Conservation (phyloP, 2,797 vertebrate species). For the Pangasius sanitwongsei region DNA sequence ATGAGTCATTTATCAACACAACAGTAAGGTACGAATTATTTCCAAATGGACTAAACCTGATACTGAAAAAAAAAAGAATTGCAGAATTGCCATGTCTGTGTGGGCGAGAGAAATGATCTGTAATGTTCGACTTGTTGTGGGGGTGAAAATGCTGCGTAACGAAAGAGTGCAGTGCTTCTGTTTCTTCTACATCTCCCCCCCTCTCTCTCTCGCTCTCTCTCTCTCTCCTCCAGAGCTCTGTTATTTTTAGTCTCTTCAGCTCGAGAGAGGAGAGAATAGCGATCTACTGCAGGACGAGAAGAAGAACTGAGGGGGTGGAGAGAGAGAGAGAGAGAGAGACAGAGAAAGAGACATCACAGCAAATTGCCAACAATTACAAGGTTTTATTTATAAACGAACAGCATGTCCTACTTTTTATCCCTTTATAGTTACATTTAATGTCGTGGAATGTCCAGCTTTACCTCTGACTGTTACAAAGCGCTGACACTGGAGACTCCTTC, state of each 20-base stretch:
- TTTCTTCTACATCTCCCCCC: conserved; percentile 30
- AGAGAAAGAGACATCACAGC: not conserved
- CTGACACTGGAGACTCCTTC: conserved; percentile 9
- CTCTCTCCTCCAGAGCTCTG: conserved; percentile 47
- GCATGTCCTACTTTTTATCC: not conserved
- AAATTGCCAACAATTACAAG: not conserved
- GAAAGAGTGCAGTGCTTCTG: conserved; percentile 25
- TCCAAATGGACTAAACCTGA: too few relatives aligned
- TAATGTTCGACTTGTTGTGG: conserved; percentile 16
- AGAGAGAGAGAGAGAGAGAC: conserved; percentile 52
- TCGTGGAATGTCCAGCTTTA: not conserved
- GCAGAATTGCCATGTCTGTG: conserved; percentile 16
- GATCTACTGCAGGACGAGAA: conserved; percentile 69
- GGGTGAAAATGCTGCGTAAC: conserved; percentile 51
- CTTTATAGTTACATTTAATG: not conserved
- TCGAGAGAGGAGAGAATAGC: conserved; percentile 71
- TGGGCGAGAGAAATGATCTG: conserved; percentile 22
- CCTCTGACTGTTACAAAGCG: not conserved
- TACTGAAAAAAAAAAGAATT: not conserved
- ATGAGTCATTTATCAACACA: not conserved
- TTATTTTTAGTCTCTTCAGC: conserved; percentile 76
- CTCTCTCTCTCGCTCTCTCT: conserved; percentile 27
- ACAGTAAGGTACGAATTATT: not conserved
- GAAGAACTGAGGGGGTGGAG: conserved; percentile 70
- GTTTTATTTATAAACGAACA: not conserved